Percentiles rank a stretch among this genome's conserved stretches.
These are phyloP conservation scores for Brachymystax lenok DNA, from an alignment of 2,797 vertebrate genomes.

Conservation along the genomic window DNA sequence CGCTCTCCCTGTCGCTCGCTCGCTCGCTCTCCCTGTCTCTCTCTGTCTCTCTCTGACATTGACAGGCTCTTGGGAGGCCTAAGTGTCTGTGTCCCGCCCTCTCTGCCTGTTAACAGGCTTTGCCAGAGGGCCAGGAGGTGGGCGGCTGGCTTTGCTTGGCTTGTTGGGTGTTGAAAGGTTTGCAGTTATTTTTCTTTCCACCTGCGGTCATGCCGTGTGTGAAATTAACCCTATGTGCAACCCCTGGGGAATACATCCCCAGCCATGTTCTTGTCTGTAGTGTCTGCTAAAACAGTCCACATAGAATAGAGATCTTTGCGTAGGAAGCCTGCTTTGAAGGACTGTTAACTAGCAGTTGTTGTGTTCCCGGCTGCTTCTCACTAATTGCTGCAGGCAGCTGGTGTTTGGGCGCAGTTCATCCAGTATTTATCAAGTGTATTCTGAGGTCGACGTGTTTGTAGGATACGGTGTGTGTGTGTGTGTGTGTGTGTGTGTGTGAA, in stretches of 20 bases:
- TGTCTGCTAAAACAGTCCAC: not conserved
- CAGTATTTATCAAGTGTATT: not conserved
- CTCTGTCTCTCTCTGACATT: slow-evolving; percentile 49
- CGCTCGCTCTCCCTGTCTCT: slow-evolving; percentile 28
- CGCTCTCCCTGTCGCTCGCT: too few species aligned
- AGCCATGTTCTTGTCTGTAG: slow-evolving; percentile 26
- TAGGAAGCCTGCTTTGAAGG: slow-evolving; percentile 26
- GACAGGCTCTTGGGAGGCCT: slow-evolving; percentile 47
- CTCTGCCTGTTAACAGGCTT: slow-evolving; percentile 45
- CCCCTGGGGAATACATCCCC: slow-evolving; percentile 21
- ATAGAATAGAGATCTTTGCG: not conserved
- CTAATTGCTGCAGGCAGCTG: slow-evolving; percentile 13
- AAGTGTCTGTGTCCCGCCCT: slow-evolving; percentile 26
- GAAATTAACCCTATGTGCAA: slow-evolving; percentile 4
- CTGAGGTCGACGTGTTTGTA: not conserved
- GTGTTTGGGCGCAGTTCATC: not conserved
- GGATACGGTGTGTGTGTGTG: too few species aligned
- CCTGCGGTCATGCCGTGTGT: slow-evolving; percentile 46
- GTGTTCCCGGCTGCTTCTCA: not conserved
- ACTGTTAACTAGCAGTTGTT: slow-evolving; percentile 10
- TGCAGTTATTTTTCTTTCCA: slow-evolving; percentile 59
- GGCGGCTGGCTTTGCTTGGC: slow-evolving; percentile 46
- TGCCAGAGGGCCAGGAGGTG: slow-evolving; percentile 29
- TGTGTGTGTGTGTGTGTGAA: too few species aligned
- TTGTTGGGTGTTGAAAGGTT: slow-evolving; percentile 53